A percentile compares a stretch with the other conserved stretches of the same genome.
These are phyloP conservation scores for Formicarius rufipectus DNA, from an alignment of 2,113 vertebrate genomes.

Conservation along the genomic window DNA sequence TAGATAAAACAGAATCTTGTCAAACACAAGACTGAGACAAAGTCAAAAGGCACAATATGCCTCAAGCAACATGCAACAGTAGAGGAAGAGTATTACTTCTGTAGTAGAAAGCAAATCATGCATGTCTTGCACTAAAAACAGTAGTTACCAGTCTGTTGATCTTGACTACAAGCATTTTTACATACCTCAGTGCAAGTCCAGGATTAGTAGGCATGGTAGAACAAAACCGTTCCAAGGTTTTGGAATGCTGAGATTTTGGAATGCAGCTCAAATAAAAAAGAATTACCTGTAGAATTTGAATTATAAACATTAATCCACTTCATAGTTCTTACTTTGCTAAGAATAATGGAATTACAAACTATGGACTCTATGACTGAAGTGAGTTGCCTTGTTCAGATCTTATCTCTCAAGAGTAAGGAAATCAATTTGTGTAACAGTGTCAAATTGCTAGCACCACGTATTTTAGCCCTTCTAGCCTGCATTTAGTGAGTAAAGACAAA, in stretches of 20 bases:
- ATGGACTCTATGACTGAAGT: neutral
- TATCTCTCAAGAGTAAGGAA: neutral
- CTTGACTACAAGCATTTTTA: neutral
- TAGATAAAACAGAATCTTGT: neutral
- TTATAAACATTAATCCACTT: neutral
- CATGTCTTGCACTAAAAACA: neutral
- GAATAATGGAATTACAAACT: neutral
- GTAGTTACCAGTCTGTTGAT: neutral
- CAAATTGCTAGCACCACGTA: neutral
- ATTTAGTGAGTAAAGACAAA: neutral
- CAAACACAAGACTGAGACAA: neutral
- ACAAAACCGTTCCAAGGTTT: slow-evolving; percentile 88
- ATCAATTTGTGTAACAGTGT: neutral
- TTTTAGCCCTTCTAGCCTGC: neutral
- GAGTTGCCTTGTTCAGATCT: neutral
- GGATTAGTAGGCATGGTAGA: slow-evolving; percentile 90
- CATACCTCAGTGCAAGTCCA: slow-evolving; percentile 91
- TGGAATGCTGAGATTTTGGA: slow-evolving; percentile 87
- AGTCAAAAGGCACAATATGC: neutral
- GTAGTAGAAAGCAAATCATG: neutral
- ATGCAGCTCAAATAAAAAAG: slow-evolving; percentile 89
- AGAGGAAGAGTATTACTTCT: neutral
- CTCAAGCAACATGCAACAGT: neutral
- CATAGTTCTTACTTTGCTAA: neutral
- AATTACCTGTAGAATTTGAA: slow-evolving; percentile 84